Conservation (phyloP, 2,888 invertebrate genomes). For the Callyntrura sp. region DNA sequence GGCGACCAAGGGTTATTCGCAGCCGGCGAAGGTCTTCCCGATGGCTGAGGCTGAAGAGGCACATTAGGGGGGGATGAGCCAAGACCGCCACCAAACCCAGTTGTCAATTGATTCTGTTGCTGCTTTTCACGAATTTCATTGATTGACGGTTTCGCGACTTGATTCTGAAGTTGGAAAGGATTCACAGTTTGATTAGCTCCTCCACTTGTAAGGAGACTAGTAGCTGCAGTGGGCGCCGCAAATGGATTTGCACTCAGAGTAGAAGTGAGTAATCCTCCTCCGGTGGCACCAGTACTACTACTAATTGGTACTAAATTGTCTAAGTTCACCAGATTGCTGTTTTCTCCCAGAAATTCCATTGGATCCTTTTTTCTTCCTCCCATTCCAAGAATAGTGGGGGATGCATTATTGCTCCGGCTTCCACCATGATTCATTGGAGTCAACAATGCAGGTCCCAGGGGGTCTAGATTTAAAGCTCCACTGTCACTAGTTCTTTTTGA, state of each 20-base stretch:
- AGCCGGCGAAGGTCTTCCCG: constrained; percentile 63
- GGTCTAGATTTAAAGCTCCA: constrained; percentile 81
- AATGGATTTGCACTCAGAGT: constrained; percentile 80
- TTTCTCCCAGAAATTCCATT: constrained; percentile 98
- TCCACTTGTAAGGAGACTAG: constrained; percentile 77
- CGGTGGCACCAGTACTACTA: constrained; percentile 19
- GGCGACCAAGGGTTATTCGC: constrained; percentile 84
- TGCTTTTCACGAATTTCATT: constrained; percentile 84
- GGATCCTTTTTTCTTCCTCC: constrained; percentile 91
- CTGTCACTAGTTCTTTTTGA: constrained; percentile 88
- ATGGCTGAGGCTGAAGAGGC: constrained; percentile 59
- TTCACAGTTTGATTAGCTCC: constrained; percentile 78
- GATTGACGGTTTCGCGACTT: constrained; percentile 82
- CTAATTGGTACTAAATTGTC: constrained; percentile 93
- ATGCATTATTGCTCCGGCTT: constrained; percentile 79
- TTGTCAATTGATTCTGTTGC: constrained; percentile 80
- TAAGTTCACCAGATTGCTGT: constrained; percentile 98
- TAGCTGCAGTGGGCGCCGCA: constrained; percentile 68
- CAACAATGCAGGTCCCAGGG: constrained; percentile 80
- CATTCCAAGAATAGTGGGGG: constrained; percentile 66
- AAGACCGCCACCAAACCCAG: constrained; percentile 50
- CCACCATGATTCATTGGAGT: constrained; percentile 78
- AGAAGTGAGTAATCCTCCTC: constrained; percentile 47
- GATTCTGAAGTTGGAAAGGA: constrained; percentile 83
- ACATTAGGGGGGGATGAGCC: constrained; percentile 48